Evolutionary conservation across 2,888 invertebrate species (phyloP), one percentile per base, ranked within the genome.

Genomic region (Archips xylosteana): DNA sequence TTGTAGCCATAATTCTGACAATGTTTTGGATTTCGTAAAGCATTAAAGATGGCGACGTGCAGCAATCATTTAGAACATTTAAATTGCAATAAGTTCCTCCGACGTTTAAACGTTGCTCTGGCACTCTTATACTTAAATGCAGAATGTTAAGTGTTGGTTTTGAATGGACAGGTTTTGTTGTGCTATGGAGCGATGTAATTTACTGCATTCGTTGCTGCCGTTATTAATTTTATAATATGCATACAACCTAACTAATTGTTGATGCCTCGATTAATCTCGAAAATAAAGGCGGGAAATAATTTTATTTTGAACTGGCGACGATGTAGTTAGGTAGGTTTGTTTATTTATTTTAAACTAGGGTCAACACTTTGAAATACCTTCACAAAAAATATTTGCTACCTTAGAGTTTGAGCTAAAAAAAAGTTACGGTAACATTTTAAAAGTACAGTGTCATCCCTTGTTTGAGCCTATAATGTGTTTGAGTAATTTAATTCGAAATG

Each of bases 1-100:
- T 49, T 49, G 13, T 54, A 49, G 3, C 4, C 5, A 49, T n/a
- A 49, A 49, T 49, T 54, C 54, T n/a, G 39, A 64, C 39, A 59
- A 57, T 59, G 72, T 73, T 59, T 15, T 2, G 51, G 23, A 67
- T 49, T 62, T 57, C 3, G 13, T 63, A 65, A 36, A 51, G 36
- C n/a, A 49, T 49, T 15, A 36, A 54, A 42, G 23, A 47, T 60
- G 47, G 13, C 64, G n/a, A 39, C 54, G 47, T 47, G 51, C 39
- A 45, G 51, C 13, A 51, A 61, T 74, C 64, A 69, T 64, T 74
- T 36, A 73, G 42, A 69, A 54, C 42, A 51, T 59, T 47, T 59
- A 59, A 47, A 69, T 73, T 73, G 57, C 57, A 57, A 57, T 69
- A 36, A 34, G 12, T 64, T 69, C 13, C 39, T 54, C 34, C 32